Percentiles rank a stretch among this genome's conserved stretches.
phyloP scores from a whole-genome alignment of 2,888 invertebrate species.

The Axea sp. region DNA sequence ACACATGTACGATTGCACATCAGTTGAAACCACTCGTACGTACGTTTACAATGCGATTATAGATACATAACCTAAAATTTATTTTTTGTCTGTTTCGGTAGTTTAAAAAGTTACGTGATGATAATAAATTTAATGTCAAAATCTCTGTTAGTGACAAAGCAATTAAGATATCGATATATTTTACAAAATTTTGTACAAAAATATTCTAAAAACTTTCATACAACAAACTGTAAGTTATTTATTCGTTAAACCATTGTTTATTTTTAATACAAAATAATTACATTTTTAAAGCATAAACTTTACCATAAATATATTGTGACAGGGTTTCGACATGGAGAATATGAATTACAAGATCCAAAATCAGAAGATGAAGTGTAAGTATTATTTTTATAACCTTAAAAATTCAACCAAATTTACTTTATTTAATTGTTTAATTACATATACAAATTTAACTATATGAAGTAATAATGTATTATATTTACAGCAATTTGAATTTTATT shows the following conservation, averaged over 20 bases:
- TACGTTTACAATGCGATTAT: no score
- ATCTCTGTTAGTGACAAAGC: conserved; percentile 9
- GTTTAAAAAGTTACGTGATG: conserved; percentile 20
- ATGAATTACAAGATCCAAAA: conserved; percentile 95
- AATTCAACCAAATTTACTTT: no score
- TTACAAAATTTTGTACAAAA: conserved; percentile 3
- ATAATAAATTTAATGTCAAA: conserved; percentile 39
- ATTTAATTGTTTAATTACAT: no score
- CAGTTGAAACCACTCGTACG: no score
- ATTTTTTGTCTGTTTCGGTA: conserved; percentile 11
- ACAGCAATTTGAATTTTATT: no score
- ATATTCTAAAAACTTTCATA: conserved; percentile 25
- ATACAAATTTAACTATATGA: no score
- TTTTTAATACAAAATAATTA: not conserved
- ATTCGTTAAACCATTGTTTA: not conserved
- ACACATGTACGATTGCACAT: no score
- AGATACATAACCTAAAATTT: conserved; percentile 19
- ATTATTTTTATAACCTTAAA: conserved; percentile 33
- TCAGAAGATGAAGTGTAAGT: conserved; percentile 94
- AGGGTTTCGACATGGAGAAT: conserved; percentile 87
- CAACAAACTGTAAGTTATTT: conserved; percentile 35
- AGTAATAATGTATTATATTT: no score
- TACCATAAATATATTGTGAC: conserved; percentile 25
- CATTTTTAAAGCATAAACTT: conserved; percentile 2
- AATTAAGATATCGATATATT: conserved; percentile 5